These are phyloP conservation scores for Bradypodion ventrale DNA, from an alignment of 2,797 vertebrate species.

Conservation along the genomic window DNA sequence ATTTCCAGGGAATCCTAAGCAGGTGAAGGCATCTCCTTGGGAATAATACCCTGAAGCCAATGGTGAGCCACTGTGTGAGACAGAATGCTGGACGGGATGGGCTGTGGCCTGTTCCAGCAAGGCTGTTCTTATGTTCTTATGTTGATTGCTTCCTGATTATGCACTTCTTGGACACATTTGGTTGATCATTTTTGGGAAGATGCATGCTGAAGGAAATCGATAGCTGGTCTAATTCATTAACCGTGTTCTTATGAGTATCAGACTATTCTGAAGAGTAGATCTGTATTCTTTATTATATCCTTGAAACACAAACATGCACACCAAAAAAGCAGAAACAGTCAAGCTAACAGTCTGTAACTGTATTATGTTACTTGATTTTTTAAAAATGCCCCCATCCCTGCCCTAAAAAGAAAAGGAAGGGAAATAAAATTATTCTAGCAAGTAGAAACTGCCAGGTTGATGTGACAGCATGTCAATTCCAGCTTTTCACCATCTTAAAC, in stretches of 20 bases:
- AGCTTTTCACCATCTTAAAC: constrained; percentile 11
- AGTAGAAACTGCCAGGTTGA: neutral
- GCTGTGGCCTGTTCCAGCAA: too few relatives aligned
- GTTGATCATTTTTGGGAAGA: neutral
- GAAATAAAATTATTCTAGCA: neutral
- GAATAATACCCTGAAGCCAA: too few relatives aligned
- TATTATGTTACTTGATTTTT: constrained; percentile 47
- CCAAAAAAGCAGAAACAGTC: neutral
- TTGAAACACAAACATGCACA: neutral
- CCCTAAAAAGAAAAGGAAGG: too few relatives aligned
- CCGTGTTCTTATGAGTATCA: neutral
- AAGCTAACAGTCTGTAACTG: constrained; percentile 43
- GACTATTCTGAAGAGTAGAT: neutral
- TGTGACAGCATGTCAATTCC: constrained; percentile 28
- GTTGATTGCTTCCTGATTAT: too few relatives aligned
- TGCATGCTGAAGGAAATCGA: neutral
- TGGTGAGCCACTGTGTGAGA: too few relatives aligned
- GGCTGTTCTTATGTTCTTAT: too few relatives aligned
- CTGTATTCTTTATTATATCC: neutral
- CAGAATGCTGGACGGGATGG: too few relatives aligned
- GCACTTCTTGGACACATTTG: neutral
- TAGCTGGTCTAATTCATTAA: neutral
- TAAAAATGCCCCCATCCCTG: neutral
- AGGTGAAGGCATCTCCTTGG: too few relatives aligned
- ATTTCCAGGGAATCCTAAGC: too few relatives aligned